These are phyloP conservation scores for Folsomia manolachei DNA, from an alignment of 2,888 invertebrate species.

Conservation along the genomic window DNA sequence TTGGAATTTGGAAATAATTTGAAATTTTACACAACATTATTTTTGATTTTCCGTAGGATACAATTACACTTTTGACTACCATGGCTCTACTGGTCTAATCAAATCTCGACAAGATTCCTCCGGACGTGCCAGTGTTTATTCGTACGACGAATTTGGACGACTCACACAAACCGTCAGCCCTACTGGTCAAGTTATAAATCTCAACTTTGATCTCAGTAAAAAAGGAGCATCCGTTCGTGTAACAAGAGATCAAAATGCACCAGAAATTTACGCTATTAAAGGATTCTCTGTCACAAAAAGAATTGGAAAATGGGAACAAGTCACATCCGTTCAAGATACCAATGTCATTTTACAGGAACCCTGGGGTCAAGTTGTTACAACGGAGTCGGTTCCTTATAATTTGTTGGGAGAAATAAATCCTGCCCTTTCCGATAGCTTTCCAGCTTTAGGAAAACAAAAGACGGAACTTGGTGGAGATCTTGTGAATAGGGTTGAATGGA, in stretches of 20 bases:
- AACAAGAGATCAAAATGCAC: conserved; percentile 76
- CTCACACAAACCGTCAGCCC: conserved; percentile 88
- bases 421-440: conserved; percentile 83
- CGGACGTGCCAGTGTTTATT: conserved; percentile 86
- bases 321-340: conserved; percentile 77
- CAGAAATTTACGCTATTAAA: conserved; percentile 80
- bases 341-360: conserved; percentile 76
- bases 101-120: conserved; percentile 86
- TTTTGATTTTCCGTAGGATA: too few species aligned
- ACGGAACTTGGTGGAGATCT: conserved; percentile 86
- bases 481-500: conserved; percentile 92
- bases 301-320: conserved; percentile 74
- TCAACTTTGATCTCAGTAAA: conserved; percentile 83
- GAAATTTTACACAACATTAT: too few species aligned
- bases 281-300: conserved; percentile 79
- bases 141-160: conserved; percentile 91
- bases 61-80: conserved; percentile 90
- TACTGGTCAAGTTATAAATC: conserved; percentile 85
- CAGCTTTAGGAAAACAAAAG: conserved; percentile 78
- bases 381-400: conserved; percentile 87
- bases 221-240: conserved; percentile 86
- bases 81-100: conserved; percentile 81
- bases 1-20: too few species aligned
- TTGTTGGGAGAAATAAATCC: conserved; percentile 84
- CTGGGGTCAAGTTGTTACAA: conserved; percentile 83